These are phyloP conservation scores for Remorina albescens DNA, from an alignment of 2,797 vertebrate genomes.

Conservation along the genomic window DNA sequence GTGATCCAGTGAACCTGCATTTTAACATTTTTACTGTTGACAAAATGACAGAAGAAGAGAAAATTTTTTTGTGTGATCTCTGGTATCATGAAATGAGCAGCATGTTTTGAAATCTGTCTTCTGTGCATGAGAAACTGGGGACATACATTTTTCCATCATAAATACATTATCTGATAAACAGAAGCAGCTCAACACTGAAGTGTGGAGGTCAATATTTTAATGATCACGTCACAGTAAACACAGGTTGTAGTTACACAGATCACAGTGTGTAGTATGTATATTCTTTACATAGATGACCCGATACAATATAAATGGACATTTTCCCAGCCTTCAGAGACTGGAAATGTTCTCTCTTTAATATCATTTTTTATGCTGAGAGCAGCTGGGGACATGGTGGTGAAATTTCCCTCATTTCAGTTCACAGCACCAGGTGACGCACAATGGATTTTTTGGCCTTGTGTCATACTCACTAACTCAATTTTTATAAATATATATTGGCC, in stretches of 20 bases:
- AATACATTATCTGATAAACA: not conserved
- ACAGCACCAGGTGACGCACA: slow-evolving; percentile 16
- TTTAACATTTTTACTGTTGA: slow-evolving; percentile 83
- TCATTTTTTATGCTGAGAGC: slow-evolving; percentile 2
- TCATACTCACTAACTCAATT: no score
- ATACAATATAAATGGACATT: not conserved
- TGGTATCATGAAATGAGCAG: not conserved
- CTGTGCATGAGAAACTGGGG: not conserved
- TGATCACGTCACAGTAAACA: no score
- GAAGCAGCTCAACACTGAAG: not conserved
- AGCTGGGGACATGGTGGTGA: slow-evolving; percentile 11
- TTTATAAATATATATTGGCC: no score
- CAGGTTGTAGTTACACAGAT: not conserved
- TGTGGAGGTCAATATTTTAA: not conserved
- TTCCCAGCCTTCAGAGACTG: not conserved
- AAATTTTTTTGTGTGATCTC: not conserved
- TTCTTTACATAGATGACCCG: not conserved
- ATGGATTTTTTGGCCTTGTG: not conserved
- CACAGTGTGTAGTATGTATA: not conserved
- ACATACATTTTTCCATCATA: not conserved
- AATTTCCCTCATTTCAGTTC: slow-evolving; percentile 30
- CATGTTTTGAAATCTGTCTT: not conserved
- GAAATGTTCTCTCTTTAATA: not conserved
- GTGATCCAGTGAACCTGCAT: slow-evolving; percentile 76
- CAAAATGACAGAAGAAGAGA: slow-evolving; percentile 4